Evolutionary conservation across 2,797 vertebrate genomes (phyloP), one percentile per base, ranked within the genome.

Genomic region (Oceanodroma leucorhoa): DNA sequence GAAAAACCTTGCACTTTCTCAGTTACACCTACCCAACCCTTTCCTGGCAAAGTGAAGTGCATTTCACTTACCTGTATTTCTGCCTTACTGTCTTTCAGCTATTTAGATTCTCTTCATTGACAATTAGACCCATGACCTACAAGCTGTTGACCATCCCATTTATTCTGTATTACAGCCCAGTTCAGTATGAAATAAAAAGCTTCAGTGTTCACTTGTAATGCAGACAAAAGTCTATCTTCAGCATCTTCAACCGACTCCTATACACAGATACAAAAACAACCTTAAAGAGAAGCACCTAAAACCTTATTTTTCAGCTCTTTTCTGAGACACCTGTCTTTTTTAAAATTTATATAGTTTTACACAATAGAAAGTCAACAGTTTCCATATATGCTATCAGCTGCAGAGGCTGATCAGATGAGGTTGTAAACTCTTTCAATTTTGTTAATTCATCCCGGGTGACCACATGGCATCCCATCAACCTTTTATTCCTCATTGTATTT

Each of bases 391-490:
- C 53, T 40, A 34, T 6, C 1, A 0, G 30, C 19, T 64, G 19
- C 34, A 75, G 14, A 57, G 34, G 38, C 46, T 36, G 32, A 76
- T 41, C 24, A 66, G 30, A 51, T 14, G 3, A 84, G 8, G 17
- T 2, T 65, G 8, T 22, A 82, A 78, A 75, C 32, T 61, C 29
- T 55, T 34, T 3, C 19, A 64, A 27, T 55, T 60, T 34, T 45
- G 5, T 78, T 46, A 71, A 36, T 89, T 61, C 38, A 41, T 46
- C 17, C 48, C 0, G 0, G 11, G 11, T 48, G 27, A 71, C 53
- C 40, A 48, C 0, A 0, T 36, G 36, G 53, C 32, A 83, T 24
- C 5, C 29, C 26, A 23, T 7, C 7, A 20, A 10, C 34, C 48
- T 50, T 38, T 6, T 24, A 54, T 22, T 78, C n/a, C 32, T 61